Evolutionary conservation across 2,113 vertebrate species (phyloP).

Genomic region (Balaenoptera acutorostrata): DNA sequence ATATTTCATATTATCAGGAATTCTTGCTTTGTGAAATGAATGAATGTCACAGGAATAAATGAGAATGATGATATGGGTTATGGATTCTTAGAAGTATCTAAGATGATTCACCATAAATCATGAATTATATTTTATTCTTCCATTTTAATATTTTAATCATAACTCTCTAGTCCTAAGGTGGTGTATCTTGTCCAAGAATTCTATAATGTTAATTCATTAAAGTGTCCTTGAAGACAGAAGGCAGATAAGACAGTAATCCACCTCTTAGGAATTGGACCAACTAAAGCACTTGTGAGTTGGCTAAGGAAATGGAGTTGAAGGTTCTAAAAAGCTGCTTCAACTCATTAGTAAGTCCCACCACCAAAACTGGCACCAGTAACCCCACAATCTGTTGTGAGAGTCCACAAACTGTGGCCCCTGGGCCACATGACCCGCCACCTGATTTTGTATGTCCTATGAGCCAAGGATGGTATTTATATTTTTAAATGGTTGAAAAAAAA

Average conservation of each 20-base stretch:
- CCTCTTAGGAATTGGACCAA: background rate
- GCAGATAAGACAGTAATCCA: slow-evolving; percentile 10
- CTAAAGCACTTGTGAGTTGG: slow-evolving; percentile 11
- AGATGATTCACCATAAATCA: slow-evolving; percentile 46
- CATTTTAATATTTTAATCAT: slow-evolving; percentile 63
- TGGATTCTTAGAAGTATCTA: slow-evolving; percentile 54
- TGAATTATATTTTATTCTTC: slow-evolving; percentile 37
- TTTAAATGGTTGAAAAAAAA: slow-evolving; percentile 9
- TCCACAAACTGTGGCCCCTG: background rate
- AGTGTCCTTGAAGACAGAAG: slow-evolving; percentile 43
- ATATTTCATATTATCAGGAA: slow-evolving; percentile 22
- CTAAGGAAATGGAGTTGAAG: slow-evolving; percentile 16
- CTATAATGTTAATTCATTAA: slow-evolving; percentile 44
- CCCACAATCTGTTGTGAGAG: background rate
- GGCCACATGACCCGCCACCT: background rate
- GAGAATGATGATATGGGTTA: slow-evolving; percentile 36
- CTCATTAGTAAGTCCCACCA: background rate
- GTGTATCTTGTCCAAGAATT: slow-evolving; percentile 36
- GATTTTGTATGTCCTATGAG: background rate
- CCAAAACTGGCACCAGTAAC: background rate
- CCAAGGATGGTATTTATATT: background rate
- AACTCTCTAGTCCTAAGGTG: slow-evolving; percentile 24
- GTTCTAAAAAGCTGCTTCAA: slow-evolving; percentile 15
- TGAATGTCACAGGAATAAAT: background rate
- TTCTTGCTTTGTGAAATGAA: slow-evolving; percentile 40